Evolutionary conservation across 37 sponge, comb jelly and placozoan species (phyloP).

Genomic region (Amphimedon queenslandica): DNA sequence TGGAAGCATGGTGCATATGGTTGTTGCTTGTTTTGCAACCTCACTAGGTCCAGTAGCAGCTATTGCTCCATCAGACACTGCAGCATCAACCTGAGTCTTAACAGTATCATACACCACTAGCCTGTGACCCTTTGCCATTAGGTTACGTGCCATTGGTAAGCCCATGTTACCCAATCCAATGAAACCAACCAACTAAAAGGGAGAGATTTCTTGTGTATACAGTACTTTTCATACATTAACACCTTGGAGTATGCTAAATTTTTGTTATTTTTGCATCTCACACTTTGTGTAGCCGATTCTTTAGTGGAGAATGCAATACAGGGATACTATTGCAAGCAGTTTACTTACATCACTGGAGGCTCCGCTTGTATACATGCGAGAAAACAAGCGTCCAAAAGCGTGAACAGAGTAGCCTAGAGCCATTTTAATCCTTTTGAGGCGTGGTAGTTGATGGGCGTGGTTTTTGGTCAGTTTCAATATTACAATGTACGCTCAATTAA

Average conservation of each 20-base stretch:
- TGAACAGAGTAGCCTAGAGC: too few species aligned
- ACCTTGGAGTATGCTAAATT: too few species aligned
- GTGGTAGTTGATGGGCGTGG: not conserved
- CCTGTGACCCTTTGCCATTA: slow-evolving; percentile 63
- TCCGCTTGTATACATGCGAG: too few species aligned
- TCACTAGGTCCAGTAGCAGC: slow-evolving; percentile 57
- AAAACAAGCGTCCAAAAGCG: too few species aligned
- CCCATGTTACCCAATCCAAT: slow-evolving; percentile 99
- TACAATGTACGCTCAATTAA: not conserved
- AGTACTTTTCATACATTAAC: too few species aligned
- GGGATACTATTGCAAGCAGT: too few species aligned
- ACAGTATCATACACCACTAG: slow-evolving; percentile 81
- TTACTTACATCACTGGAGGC: too few species aligned
- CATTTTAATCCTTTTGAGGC: too few species aligned
- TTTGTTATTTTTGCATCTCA: too few species aligned
- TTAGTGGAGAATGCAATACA: too few species aligned
- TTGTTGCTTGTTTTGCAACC: slow-evolving; percentile 53
- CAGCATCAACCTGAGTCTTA: slow-evolving; percentile 27
- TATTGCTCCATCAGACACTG: slow-evolving; percentile 60
- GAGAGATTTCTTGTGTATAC: too few species aligned
- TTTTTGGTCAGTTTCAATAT: not conserved
- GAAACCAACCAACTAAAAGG: slow-evolving; percentile 77
- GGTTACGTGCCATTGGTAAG: slow-evolving; percentile 86
- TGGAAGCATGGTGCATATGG: slow-evolving; percentile 85
- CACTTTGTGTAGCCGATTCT: too few species aligned